These are phyloP conservation scores for Lysandra bellargus DNA, from an alignment of 2,888 invertebrate genomes.

Conservation along the genomic window DNA sequence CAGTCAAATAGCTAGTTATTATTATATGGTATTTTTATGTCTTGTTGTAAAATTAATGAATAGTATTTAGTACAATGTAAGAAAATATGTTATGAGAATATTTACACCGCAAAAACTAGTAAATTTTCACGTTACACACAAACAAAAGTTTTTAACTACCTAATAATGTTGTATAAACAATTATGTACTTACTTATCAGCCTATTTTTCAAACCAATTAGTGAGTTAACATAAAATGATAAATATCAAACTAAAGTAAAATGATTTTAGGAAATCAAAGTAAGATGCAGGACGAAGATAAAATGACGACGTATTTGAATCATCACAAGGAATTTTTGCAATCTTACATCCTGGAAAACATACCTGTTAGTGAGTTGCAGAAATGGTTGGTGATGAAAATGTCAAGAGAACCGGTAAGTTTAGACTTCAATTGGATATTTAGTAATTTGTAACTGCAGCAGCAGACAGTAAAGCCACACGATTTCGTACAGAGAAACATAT, in stretches of 20 bases:
- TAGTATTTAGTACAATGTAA: too few species aligned
- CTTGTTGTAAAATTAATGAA: too few species aligned
- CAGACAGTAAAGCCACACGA: neutral
- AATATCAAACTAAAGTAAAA: neutral
- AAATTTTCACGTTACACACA: too few species aligned
- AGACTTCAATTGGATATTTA: neutral
- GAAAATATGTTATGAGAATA: too few species aligned
- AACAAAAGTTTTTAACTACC: too few species aligned
- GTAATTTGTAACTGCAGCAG: neutral
- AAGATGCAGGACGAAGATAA: slow-evolving; percentile 52
- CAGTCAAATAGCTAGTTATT: too few species aligned
- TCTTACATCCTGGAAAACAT: slow-evolving; percentile 82
- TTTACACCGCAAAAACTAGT: too few species aligned
- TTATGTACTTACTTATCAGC: too few species aligned
- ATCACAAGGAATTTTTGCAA: slow-evolving; percentile 84
- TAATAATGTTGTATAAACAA: too few species aligned
- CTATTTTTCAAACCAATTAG: too few species aligned
- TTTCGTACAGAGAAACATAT: neutral
- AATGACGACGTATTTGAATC: slow-evolving; percentile 77
- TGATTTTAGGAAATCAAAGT: slow-evolving; percentile 30
- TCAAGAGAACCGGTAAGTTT: slow-evolving; percentile 7
- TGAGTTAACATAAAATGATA: neutral
- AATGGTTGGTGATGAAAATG: slow-evolving; percentile 81
- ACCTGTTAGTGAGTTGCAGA: slow-evolving; percentile 82
- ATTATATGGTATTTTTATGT: too few species aligned